phyloP scores from a whole-genome alignment of 2,888 invertebrate species.

The Hydraecia micacea region DNA sequence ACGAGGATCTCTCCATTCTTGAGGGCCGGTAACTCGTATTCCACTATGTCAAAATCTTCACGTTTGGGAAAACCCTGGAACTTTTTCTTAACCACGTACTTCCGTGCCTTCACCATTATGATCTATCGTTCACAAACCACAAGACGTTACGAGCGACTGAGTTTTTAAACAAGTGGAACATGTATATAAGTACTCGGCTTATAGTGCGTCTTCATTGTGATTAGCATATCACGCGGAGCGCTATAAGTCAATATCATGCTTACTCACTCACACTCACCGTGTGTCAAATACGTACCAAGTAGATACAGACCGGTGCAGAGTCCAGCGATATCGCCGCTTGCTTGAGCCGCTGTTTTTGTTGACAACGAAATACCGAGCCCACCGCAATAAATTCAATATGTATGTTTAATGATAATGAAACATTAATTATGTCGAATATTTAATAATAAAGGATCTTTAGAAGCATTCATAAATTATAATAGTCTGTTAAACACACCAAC shows the following conservation, averaged over 20 bases:
- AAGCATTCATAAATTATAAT: not conserved
- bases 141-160: slow-evolving; percentile 42
- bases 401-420: not conserved
- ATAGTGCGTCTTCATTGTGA: slow-evolving; percentile 35
- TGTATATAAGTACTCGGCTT: slow-evolving; percentile 10
- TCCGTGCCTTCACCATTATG: slow-evolving; percentile 88
- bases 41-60: slow-evolving; percentile 90
- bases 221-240: slow-evolving; percentile 37
- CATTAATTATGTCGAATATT: not conserved
- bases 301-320: not conserved
- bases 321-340: not conserved
- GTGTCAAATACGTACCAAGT: not conserved
- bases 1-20: slow-evolving; percentile 77
- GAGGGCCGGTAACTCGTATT: slow-evolving; percentile 87
- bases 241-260: slow-evolving; percentile 38
- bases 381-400: slow-evolving; percentile 2
- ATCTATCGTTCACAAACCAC: slow-evolving; percentile 8
- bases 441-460: not conserved
- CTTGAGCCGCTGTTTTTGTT: not conserved
- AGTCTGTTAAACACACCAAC: not conserved
- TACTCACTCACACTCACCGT: slow-evolving; percentile 17
- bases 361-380: not conserved
- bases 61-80: slow-evolving; percentile 90
- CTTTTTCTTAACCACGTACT: slow-evolving; percentile 80
- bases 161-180: slow-evolving; percentile 27